Percentiles rank a stretch among this genome's conserved stretches.
Evolutionary conservation across 2,113 vertebrate genomes (phyloP).

Genomic region (Lepus americanus): DNA sequence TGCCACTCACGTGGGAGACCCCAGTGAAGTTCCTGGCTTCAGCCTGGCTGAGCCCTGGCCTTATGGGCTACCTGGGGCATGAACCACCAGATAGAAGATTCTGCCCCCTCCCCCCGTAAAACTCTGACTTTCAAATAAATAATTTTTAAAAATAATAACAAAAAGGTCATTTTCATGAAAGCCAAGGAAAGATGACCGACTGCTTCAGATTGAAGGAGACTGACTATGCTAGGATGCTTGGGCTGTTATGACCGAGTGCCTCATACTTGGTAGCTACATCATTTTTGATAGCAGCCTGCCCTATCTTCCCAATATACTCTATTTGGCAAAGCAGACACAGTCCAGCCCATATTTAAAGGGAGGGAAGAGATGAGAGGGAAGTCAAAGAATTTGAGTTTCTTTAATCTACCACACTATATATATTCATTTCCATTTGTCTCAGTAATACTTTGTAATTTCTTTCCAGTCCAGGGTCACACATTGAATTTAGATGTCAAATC

Average conservation of each 20-base stretch:
- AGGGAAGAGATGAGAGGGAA: background rate
- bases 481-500: background rate
- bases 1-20: too few relatives aligned
- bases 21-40: too few relatives aligned
- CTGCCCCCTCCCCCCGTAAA: too few relatives aligned
- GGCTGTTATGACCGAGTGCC: background rate
- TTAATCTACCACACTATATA: background rate
- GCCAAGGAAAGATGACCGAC: background rate
- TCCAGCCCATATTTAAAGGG: constrained; percentile 3
- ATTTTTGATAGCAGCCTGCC: background rate
- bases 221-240: background rate
- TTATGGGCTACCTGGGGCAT: too few relatives aligned
- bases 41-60: too few relatives aligned
- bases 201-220: constrained; percentile 14
- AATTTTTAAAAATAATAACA: too few relatives aligned
- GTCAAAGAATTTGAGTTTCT: background rate
- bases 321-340: background rate
- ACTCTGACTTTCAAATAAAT: too few relatives aligned
- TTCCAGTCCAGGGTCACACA: background rate
- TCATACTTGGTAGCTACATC: background rate
- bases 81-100: too few relatives aligned
- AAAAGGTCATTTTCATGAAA: background rate
- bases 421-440: constrained; percentile 1
- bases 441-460: background rate
- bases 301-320: background rate